Conservation (phyloP, 2,888 invertebrate species). For the Candidula unifasciata region DNA sequence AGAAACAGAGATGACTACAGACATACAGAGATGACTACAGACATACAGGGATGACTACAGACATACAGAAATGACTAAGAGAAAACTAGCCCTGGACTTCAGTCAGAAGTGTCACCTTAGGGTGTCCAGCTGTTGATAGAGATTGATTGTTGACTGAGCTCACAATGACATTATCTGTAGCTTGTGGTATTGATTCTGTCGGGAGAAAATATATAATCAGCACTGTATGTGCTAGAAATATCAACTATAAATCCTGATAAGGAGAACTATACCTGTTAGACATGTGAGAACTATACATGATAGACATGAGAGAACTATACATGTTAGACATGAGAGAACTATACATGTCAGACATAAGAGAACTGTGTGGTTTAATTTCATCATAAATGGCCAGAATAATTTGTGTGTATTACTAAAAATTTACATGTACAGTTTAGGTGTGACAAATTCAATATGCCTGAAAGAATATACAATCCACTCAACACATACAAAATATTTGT, state of each 20-base stretch:
- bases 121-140: neutral
- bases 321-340: neutral
- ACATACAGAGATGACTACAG: too few relatives aligned
- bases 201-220: neutral
- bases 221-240: neutral
- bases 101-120: neutral
- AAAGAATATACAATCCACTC: too few relatives aligned
- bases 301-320: neutral
- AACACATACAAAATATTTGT: too few relatives aligned
- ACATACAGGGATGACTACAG: too few relatives aligned
- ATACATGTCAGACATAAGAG: neutral
- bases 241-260: neutral
- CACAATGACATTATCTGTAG: neutral
- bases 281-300: neutral
- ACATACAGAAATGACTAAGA: too few relatives aligned
- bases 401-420: too few relatives aligned
- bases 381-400: too few relatives aligned
- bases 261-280: neutral
- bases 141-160: too few relatives aligned
- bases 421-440: too few relatives aligned
- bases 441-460: too few relatives aligned
- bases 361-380: neutral
- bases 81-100: too few relatives aligned
- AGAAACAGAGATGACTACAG: too few relatives aligned
- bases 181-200: slow-evolving; percentile 3